Conservation (phyloP, 2,113 vertebrate species). For the Romanogobio albipinnatus region DNA sequence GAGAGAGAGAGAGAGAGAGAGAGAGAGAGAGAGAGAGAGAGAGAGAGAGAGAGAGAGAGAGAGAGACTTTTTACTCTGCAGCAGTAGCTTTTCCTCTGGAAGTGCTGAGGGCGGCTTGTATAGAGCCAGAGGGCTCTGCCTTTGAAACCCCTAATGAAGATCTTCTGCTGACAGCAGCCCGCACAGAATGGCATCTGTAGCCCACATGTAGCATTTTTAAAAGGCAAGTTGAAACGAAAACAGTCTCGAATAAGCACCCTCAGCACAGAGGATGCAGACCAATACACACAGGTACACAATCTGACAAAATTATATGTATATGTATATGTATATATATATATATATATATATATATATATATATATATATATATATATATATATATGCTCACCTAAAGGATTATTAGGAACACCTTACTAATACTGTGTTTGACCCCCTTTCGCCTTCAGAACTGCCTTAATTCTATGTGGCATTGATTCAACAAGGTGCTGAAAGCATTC, state of each 20-base stretch:
- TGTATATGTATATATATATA: no score
- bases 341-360: no score
- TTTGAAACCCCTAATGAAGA: constrained; percentile 75
- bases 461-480: no score
- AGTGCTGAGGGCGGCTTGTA: constrained; percentile 67
- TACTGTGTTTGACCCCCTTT: no score
- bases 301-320: background rate
- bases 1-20: constrained; percentile 42
- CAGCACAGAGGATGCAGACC: background rate
- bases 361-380: no score
- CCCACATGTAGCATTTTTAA: constrained; percentile 53
- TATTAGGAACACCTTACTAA: no score
- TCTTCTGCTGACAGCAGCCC: constrained; percentile 65
- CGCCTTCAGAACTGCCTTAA: no score
- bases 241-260: background rate
- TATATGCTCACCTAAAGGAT: no score
- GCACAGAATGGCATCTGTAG: constrained; percentile 66
- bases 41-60: constrained; percentile 45
- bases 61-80: constrained; percentile 56
- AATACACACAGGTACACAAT: background rate
- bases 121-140: constrained; percentile 61
- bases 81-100: constrained; percentile 29
- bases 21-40: constrained; percentile 45
- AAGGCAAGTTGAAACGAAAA: constrained; percentile 52
- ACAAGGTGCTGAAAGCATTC: no score